Evolutionary conservation across 2,888 invertebrate species (phyloP), one percentile per base, ranked within the genome.

Genomic region (Pammene aurita): DNA sequence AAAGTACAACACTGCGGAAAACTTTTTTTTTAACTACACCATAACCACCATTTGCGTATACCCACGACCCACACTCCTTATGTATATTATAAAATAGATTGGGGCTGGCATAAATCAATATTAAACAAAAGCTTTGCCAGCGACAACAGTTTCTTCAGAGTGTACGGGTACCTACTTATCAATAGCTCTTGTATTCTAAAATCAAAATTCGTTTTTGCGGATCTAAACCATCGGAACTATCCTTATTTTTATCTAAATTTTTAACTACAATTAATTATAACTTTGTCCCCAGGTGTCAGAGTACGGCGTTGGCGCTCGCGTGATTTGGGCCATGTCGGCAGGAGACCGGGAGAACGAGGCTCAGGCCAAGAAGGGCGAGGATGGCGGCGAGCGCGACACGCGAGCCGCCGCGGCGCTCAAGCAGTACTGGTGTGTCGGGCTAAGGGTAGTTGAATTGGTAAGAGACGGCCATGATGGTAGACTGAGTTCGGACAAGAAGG

Each of bases 381-480:
- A 92, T 66, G 84, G 86, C 14, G 78, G 85, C 57, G 91, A 90
- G 73, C 77, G 87, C 9, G 87, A 89, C 78, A 86, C 85, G 74
- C 84, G 84, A 73, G 84, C 91, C 16, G 88, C 89, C 11, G 84
- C 87, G 10, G 85, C 86, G 72, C 65, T 90, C 68, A 92, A 92
- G 79, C 86, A 92, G 78, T 84, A 94, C 84, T 94, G 94, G 92
- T 94, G 94, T 69, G 84, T 95, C 56, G 90, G 94, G 0, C 85
- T 95, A 9, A 94, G 95, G 83, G 84, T 93, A 44, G 75, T 94
- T 10, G 95, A 96, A 86, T 83, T 95, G 91, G 96, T 95, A 80
- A 35, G 57, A 44, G n/a, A n/a, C 14, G 6, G 34, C 7, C 4
- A 42, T 26, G 94, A 80, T 78, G 92, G 83, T 93, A 94, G 78